These are phyloP conservation scores for Eulemur coronatus DNA, from an alignment of 2,797 vertebrate species.

Conservation along the genomic window DNA sequence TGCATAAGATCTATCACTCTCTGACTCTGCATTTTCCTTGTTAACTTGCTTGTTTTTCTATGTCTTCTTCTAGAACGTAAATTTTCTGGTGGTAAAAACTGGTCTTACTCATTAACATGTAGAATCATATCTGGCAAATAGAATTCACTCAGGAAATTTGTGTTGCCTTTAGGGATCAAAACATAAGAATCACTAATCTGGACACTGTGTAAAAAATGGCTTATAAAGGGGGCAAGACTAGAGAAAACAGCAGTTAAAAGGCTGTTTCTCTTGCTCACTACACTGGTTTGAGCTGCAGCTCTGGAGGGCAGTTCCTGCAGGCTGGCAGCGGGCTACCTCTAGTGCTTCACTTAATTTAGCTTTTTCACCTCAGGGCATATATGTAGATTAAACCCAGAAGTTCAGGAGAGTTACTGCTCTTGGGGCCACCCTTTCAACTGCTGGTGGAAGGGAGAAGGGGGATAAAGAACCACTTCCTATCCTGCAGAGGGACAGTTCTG, in stretches of 20 bases:
- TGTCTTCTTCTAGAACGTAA: not conserved
- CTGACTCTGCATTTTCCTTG: not conserved
- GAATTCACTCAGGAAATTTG: constrained; percentile 11
- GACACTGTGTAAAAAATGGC: not conserved
- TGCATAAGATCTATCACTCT: not conserved
- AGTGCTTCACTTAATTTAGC: not conserved
- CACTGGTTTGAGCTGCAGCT: not conserved
- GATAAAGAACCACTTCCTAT: not conserved
- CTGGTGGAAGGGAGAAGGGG: not conserved
- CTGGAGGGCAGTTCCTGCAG: not conserved
- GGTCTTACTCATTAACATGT: not conserved
- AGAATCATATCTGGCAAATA: not conserved
- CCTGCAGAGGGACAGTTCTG: not conserved
- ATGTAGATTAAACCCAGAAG: not conserved
- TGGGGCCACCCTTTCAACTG: not conserved
- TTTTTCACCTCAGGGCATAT: not conserved
- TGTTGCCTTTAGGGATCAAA: not conserved
- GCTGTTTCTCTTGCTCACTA: not conserved
- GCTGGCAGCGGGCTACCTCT: not conserved
- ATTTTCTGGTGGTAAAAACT: not conserved
- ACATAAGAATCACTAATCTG: not conserved
- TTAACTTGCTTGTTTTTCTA: not conserved
- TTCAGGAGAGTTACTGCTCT: not conserved
- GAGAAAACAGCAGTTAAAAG: not conserved
- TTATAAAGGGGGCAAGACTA: not conserved